A percentile compares a stretch with the other conserved stretches of the same genome.
These are phyloP conservation scores for Cydia fagiglandana DNA, from an alignment of 1,140 invertebrate species.

Conservation along the genomic window DNA sequence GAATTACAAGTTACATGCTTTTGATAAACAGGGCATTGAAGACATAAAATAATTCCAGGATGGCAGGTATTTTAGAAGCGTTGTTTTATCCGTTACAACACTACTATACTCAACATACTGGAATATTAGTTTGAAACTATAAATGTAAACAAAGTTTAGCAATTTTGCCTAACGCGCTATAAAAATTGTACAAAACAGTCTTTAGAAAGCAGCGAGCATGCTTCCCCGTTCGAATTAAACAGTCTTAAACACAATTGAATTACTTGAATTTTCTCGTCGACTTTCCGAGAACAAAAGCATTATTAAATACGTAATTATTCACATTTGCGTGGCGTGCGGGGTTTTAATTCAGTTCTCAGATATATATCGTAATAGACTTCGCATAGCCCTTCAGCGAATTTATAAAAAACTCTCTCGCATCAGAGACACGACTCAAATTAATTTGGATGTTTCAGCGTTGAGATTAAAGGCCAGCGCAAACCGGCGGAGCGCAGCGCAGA, in stretches of 20 bases:
- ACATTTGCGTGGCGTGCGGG: conserved; percentile 74
- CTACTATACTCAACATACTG: too few species aligned
- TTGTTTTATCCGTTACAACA: too few species aligned
- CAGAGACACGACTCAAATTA: too few species aligned
- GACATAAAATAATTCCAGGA: too few species aligned
- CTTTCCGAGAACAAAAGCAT: conserved; percentile 73
- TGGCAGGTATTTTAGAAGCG: too few species aligned
- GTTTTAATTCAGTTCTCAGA: conserved; percentile 67
- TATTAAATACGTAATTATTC: conserved; percentile 79
- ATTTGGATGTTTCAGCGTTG: too few species aligned
- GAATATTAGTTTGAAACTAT: not conserved
- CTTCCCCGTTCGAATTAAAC: conserved; percentile 68
- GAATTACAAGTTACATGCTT: too few species aligned
- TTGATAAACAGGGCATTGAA: too few species aligned
- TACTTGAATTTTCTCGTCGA: conserved; percentile 75
- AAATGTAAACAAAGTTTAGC: not conserved
- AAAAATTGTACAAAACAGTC: conserved; percentile 37
- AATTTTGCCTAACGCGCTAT: not conserved
- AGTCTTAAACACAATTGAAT: conserved; percentile 77
- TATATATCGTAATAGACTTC: not conserved
- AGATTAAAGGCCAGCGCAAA: too few species aligned
- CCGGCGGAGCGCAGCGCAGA: too few species aligned
- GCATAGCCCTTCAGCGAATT: not conserved
- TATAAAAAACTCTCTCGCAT: too few species aligned
- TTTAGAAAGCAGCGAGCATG: conserved; percentile 67